Evolutionary conservation across 2,888 invertebrate genomes (phyloP), one percentile per base, ranked within the genome.

Genomic region (Gonocerus acuteangulatus): DNA sequence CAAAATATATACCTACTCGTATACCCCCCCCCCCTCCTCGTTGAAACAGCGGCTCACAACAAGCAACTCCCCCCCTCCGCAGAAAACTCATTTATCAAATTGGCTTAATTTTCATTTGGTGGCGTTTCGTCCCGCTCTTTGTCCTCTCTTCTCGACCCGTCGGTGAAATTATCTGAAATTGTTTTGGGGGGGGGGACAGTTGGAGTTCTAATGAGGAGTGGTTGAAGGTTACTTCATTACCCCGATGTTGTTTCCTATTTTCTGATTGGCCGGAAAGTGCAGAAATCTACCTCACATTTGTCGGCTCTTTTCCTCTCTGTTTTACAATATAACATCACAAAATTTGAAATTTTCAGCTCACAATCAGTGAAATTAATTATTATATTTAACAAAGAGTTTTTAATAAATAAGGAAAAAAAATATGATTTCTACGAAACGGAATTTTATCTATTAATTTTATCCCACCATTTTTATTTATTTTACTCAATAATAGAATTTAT

Each of bases 81-180:
- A n/a, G 15, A 39, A 39, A 42, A 18, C 42, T 54, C 54, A 54
- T 54, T 54, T 54, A 54, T 54, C 42, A 54, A 54, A 54, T 54
- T 54, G 54, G 54, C 54, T 54, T 42, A 54, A 54, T 54, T 54
- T 54, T 54, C 54, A 54, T 54, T 54, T 54, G 21, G 39, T 9
- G 3, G n/a, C 27, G 27, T 27, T 39, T 13, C 39, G 39, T 39
- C n/a, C n/a, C 39, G 3, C 39, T 39, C 7, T 9, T 2, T 15
- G 39, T 4, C 7, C 13, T 39, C 39, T 39, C 39, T 15, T n/a
- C 39, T 15, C 39, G 39, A 39, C n/a, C 3, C 39, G 39, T 15
- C n/a, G n/a, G 39, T n/a, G 39, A 39, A 11, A 39, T 39, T 15
- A 39, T 15, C 7, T 4, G 9, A 39, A 39, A 39, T 39, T 39